Evolutionary conservation across 53 echinoderm and acorn worm genomes (phyloP).

Genomic region (Temnopleurus reevesii): DNA sequence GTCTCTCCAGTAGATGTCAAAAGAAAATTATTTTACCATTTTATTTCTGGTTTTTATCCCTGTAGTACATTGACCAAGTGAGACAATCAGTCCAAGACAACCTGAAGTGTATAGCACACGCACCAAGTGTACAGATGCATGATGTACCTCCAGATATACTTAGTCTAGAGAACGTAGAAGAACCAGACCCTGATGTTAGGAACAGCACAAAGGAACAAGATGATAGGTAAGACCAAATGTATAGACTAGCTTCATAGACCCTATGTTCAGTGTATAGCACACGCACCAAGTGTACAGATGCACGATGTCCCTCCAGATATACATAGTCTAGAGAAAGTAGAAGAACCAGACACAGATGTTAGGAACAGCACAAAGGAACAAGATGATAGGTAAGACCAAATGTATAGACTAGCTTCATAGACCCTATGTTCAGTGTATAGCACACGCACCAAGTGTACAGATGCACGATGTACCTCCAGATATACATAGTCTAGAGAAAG

Average conservation of each 20-base stretch:
- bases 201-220: conserved; percentile 88
- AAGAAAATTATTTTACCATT: too few relatives aligned
- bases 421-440: too few relatives aligned
- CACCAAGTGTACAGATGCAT: conserved; percentile 99
- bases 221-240: conserved; percentile 72
- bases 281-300: conserved; percentile 99
- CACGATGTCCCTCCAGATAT: conserved; percentile 93
- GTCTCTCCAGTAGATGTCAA: too few relatives aligned
- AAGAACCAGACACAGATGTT: conserved; percentile 89
- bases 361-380: conserved; percentile 84
- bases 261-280: conserved; percentile 90
- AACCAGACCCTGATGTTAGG: conserved; percentile 88
- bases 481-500: conserved; percentile 79
- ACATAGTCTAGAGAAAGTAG: conserved; percentile 79
- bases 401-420: too few relatives aligned
- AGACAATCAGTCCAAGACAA: conserved; percentile 95
- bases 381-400: conserved; percentile 83
- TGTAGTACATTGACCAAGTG: conserved; percentile 95
- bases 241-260: too few relatives aligned
- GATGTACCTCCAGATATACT: conserved; percentile 90
- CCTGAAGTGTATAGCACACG: conserved; percentile 91
- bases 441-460: conserved; percentile 96
- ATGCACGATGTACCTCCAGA: conserved; percentile 98
- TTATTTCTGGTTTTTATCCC: background rate
- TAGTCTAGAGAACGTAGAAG: conserved; percentile 83